Percentiles rank a stretch among this genome's conserved stretches.
phyloP scores from a whole-genome alignment of 2,888 invertebrate species.

The Tenthredo amoena region DNA sequence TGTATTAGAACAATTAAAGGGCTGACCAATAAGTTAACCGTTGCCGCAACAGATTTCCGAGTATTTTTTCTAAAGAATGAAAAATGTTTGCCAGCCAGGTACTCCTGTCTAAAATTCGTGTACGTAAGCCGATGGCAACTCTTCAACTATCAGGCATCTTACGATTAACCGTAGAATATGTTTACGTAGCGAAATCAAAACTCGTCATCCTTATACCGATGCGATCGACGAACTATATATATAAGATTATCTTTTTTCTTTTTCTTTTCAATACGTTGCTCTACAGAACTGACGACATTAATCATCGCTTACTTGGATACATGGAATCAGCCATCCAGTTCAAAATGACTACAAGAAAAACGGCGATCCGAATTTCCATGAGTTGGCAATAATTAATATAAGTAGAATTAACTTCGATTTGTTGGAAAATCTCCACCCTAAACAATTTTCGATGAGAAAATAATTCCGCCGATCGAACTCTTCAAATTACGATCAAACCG shows the following conservation, averaged over 20 bases:
- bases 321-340: not conserved
- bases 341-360: not conserved
- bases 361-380: not conserved
- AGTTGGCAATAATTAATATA: not conserved
- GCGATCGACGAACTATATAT: not conserved
- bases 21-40: constrained; percentile 7
- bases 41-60: not conserved
- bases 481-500: not conserved
- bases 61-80: not conserved
- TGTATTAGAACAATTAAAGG: constrained; percentile 23
- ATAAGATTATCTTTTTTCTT: not conserved
- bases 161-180: not conserved
- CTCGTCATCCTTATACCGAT: not conserved
- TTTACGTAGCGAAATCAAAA: not conserved
- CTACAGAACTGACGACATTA: not conserved
- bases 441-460: not conserved
- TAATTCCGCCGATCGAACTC: not conserved
- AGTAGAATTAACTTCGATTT: not conserved
- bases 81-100: constrained; percentile 1
- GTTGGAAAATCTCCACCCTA: not conserved
- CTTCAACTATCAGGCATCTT: not conserved
- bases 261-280: not conserved
- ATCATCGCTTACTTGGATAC: not conserved
- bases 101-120: not conserved
- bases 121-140: not conserved